A percentile compares a stretch with the other conserved stretches of the same genome.
phyloP scores from a whole-genome alignment of 2,888 invertebrate species.

The Sepiola atlantica region DNA sequence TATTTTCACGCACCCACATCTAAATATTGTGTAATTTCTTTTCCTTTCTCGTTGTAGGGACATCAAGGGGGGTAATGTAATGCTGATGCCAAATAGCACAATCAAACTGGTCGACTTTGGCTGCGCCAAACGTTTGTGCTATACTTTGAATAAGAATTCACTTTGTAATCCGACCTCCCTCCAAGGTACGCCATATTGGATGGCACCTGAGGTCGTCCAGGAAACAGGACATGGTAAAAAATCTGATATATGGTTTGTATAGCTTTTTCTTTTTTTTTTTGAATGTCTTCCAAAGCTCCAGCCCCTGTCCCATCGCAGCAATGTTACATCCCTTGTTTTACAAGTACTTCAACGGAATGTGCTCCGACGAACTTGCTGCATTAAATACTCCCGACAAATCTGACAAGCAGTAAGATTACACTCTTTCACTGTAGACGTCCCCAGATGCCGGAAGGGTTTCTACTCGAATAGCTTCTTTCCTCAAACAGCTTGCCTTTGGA shows the following conservation, averaged over 20 bases:
- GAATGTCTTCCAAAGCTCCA: neutral
- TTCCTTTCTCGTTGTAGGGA: constrained; percentile 67
- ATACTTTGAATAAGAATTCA: constrained; percentile 64
- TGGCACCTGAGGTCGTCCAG: constrained; percentile 75
- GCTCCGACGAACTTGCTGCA: too few species aligned
- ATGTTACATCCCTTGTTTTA: too few species aligned
- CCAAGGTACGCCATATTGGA: constrained; percentile 75
- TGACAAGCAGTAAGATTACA: too few species aligned
- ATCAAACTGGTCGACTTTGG: constrained; percentile 76
- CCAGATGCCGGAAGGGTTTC: too few species aligned
- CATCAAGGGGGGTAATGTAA: constrained; percentile 75
- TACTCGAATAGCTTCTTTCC: too few species aligned
- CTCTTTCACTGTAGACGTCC: too few species aligned
- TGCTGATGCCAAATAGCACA: constrained; percentile 74
- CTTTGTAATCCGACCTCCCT: constrained; percentile 71
- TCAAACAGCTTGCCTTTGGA: too few species aligned
- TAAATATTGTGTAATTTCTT: neutral
- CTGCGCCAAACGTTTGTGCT: constrained; percentile 74
- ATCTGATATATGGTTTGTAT: constrained; percentile 74
- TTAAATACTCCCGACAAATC: too few species aligned
- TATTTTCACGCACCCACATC: too few species aligned
- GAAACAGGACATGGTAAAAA: constrained; percentile 75
- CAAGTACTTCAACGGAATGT: too few species aligned
- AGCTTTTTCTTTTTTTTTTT: neutral
- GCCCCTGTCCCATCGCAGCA: neutral